Base-by-base conservation (phyloP, 2,113 vertebrate species). In the Harpagus bidentatus region DNA sequence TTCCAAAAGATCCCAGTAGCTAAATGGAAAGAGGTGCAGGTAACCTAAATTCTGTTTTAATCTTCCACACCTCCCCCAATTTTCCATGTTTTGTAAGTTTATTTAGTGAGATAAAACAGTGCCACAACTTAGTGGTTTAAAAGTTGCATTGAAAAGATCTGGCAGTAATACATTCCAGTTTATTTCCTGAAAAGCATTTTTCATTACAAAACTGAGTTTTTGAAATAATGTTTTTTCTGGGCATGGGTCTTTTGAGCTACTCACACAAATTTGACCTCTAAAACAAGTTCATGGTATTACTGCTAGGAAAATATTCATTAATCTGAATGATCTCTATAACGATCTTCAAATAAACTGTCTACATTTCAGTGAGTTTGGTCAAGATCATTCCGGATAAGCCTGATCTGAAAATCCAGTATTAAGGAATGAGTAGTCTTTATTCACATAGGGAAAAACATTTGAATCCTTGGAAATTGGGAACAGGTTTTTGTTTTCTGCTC, bases 51-150 rank as follows among this genome's bases (percentile, higher is more conserved):
- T 77, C 1, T 58, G 12, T 22, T 65, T 15, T 72, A 1, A 3
- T 11, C 10, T 56, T 3, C 9, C 4, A 4, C 12, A 8, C 22
- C 32, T 5, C 11, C 14, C 20, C 6, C 9, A 40, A 1, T 52
- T 81, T 89, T 50, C 16, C 29, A 34, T 47, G 23, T 32, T 74
- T 78, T 4, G 0, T 9, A 76, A 8, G n/a, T 52, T 63, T 43
- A 9, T 77, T 83, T 77, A 32, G 11, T 58, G n/a, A 84, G 26
- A 45, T 28, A 42, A 95, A 93, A 40, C 8, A 58, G 11, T 73
- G 6, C 2, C 23, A 43, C 23, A 36, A 14, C 22, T 93, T 48
- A 29, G 22, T 45, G 4, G 4, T 45, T 93, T 82, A 28, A 62
- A 94, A 90, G 5, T 36, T 90, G 8, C 19, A 61, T 11, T 79